phyloP scores from a whole-genome alignment of 2,113 vertebrate species.

The Megaleporinus macrocephalus region DNA sequence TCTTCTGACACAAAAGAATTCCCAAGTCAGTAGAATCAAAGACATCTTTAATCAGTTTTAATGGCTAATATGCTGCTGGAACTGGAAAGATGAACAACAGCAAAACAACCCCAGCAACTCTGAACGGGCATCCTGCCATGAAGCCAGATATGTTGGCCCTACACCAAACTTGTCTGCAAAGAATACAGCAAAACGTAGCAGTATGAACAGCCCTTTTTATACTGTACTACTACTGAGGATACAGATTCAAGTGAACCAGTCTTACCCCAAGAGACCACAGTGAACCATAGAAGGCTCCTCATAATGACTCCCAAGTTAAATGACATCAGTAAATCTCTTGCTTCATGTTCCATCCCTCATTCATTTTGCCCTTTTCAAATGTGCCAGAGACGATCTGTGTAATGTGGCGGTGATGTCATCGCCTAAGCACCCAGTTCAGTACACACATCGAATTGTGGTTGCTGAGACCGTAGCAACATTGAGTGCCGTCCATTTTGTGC shows the following conservation, averaged over 20 bases:
- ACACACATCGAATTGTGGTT: conserved; percentile 32
- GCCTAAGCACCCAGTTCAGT: conserved; percentile 35
- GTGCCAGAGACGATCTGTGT: conserved; percentile 25
- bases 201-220: conserved; percentile 11
- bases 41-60: background rate
- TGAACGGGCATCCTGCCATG: background rate
- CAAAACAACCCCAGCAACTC: background rate
- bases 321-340: conserved; percentile 29
- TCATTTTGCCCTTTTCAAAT: background rate
- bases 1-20: background rate
- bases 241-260: background rate
- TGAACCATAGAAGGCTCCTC: background rate
- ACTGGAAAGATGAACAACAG: background rate
- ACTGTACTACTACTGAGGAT: background rate
- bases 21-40: background rate
- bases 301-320: conserved; percentile 29
- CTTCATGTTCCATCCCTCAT: conserved; percentile 16
- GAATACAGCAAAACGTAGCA: background rate
- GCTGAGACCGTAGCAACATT: conserved; percentile 28
- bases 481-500: conserved; percentile 20
- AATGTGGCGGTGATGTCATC: conserved; percentile 57
- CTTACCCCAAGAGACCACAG: background rate
- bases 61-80: background rate
- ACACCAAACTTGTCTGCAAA: background rate
- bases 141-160: background rate